Evolutionary conservation across 2,797 vertebrate species (phyloP), one percentile per base, ranked within the genome.

Genomic region (Micropoecilia bifurca): DNA sequence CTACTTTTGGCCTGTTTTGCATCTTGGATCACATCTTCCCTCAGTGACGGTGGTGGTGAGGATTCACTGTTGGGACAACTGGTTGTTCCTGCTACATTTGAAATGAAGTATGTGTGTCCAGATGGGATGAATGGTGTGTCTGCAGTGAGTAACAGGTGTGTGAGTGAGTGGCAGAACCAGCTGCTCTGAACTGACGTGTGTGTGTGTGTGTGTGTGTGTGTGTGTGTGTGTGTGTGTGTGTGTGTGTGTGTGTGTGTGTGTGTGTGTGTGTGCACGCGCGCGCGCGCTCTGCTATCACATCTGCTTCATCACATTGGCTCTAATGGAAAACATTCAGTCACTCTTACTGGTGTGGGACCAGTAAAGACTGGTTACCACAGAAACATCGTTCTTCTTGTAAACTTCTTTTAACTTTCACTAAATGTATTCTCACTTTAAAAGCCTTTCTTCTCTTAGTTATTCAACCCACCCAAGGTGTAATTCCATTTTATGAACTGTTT

Each of bases 61-160:
- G 63, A 41, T 20, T 39, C 63, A 25, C 61, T 61, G 63, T 41
- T 41, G 41, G 41, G 39, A 39, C 66, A 69, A 6, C 22, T 72
- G 7, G 28, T 30, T 39, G n/a, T 30, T 41, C 16, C 74, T 75
- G 74, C 43, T 48, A 59, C n/a, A 74, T 69, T 73, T 81, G 16
- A 68, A 30, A 75, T 18, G 39, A 13, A 61, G 28, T 14, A 61
- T 18, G 33, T 39, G 36, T 66, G 63, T 66, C 28, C 68, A 66
- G 71, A 74, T 43, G 13, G 55, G 61, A 45, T 74, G 74, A n/a
- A 43, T 9, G 47, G 39, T 84, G 77, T 76, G 66, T 82, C 1
- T 71, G 73, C 50, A 28, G 63, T 47, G 55, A 76, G 74, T 48
- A 84, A 88, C 88, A 91, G 86, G 86, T 90, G 84, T 89, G 72